Percentiles rank a stretch among this genome's conserved stretches.
Conservation (phyloP, 2,888 invertebrate species). For the Argyresthia albistria region DNA sequence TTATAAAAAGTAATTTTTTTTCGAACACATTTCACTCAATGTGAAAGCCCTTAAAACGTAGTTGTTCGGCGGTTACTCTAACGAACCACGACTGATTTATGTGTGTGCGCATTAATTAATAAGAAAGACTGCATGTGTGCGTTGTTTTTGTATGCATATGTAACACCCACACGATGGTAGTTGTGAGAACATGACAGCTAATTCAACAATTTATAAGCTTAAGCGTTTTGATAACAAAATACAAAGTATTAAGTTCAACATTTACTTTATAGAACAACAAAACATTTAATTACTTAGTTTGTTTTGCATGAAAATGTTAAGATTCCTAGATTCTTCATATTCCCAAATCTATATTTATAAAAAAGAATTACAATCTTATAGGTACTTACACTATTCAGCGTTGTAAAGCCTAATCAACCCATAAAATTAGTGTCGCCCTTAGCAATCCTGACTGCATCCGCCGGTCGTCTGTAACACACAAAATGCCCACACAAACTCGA, state of each 20-base stretch:
- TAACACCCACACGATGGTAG: slow-evolving; percentile 21
- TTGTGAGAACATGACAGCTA: background rate
- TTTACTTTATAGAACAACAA: too few species aligned
- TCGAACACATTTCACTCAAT: slow-evolving; percentile 21
- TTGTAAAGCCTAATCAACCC: too few species aligned
- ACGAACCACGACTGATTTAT: slow-evolving; percentile 69
- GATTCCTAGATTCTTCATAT: too few species aligned
- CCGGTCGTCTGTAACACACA: background rate
- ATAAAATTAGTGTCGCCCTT: too few species aligned
- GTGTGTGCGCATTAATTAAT: slow-evolving; percentile 66
- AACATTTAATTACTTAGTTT: too few species aligned
- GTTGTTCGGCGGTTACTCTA: slow-evolving; percentile 48
- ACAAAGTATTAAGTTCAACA: background rate
- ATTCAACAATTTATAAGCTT: slow-evolving; percentile 13
- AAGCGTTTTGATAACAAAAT: slow-evolving; percentile 1
- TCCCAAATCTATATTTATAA: too few species aligned
- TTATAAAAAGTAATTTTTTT: background rate
- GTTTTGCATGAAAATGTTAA: too few species aligned
- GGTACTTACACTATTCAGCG: too few species aligned
- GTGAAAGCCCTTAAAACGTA: slow-evolving; percentile 44
- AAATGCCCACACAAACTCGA: background rate
- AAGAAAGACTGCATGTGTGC: slow-evolving; percentile 38
- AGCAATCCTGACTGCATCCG: background rate
- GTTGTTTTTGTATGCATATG: slow-evolving; percentile 30
- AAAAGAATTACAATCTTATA: too few species aligned